Conservation (phyloP, 2,797 vertebrate species). For the Argya squamiceps region DNA sequence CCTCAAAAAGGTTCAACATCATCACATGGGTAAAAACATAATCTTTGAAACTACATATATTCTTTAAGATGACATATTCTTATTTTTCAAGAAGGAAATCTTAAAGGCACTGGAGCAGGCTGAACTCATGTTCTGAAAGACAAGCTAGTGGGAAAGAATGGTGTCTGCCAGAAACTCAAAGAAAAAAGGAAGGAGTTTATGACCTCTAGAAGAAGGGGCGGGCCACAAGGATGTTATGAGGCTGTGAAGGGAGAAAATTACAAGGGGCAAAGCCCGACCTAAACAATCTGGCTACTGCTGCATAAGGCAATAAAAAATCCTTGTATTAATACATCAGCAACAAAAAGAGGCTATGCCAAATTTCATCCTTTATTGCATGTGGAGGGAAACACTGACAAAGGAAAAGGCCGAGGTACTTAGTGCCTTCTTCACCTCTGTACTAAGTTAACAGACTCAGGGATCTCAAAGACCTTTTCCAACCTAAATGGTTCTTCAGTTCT, state of each 20-base stretch:
- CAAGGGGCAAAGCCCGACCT: background rate
- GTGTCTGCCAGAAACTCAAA: background rate
- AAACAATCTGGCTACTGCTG: background rate
- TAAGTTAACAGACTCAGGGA: background rate
- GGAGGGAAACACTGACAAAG: background rate
- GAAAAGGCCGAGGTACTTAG: background rate
- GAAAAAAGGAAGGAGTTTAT: background rate
- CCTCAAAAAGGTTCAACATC: background rate
- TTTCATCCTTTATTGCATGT: background rate
- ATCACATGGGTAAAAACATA: background rate
- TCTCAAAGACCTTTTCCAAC: background rate
- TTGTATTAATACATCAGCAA: background rate
- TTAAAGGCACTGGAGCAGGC: background rate
- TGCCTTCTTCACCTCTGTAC: background rate
- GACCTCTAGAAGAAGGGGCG: background rate
- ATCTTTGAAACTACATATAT: background rate
- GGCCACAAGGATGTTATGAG: background rate
- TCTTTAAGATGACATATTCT: background rate
- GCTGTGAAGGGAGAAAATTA: background rate
- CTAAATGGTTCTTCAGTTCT: background rate
- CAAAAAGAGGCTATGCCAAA: background rate
- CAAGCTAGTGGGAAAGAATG: background rate
- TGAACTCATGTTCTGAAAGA: background rate
- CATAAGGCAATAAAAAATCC: background rate
- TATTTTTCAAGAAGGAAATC: background rate